phyloP scores from a whole-genome alignment of 2,113 vertebrate genomes.

The Rostratula benghalensis region DNA sequence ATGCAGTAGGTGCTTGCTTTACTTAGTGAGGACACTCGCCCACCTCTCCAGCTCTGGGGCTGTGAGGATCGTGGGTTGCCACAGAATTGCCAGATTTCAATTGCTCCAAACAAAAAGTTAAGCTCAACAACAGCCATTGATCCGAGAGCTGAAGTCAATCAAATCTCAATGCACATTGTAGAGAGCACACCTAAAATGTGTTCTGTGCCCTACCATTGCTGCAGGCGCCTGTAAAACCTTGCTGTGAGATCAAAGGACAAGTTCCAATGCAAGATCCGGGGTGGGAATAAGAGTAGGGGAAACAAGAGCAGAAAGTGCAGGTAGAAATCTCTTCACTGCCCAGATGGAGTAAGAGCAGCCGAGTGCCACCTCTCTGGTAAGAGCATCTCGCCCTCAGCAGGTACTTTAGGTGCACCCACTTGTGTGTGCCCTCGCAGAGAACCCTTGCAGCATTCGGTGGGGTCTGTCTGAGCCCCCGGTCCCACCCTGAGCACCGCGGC shows the following conservation, averaged over 20 bases:
- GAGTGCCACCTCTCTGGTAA: accelerated
- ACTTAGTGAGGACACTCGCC: not conserved
- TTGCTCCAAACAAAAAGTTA: not conserved
- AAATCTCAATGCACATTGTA: not conserved
- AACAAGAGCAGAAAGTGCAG: not conserved
- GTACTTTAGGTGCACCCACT: not conserved
- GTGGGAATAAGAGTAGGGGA: not conserved
- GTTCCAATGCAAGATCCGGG: not conserved
- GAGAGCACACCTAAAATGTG: not conserved
- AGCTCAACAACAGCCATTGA: not conserved
- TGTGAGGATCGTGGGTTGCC: not conserved
- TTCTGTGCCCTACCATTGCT: not conserved
- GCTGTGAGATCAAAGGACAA: not conserved
- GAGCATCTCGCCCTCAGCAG: not conserved
- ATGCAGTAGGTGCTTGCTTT: not conserved
- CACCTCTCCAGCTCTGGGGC: not conserved
- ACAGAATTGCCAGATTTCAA: not conserved
- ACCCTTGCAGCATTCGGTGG: accelerated
- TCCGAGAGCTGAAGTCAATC: not conserved
- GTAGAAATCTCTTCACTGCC: not conserved
- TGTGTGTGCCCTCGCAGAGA: not conserved
- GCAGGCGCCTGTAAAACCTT: not conserved
- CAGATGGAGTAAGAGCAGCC: not conserved
- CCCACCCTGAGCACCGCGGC: accelerated
- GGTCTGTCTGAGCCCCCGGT: not conserved